phyloP scores from a whole-genome alignment of 2,113 vertebrate species.

The Cavia aperea region DNA sequence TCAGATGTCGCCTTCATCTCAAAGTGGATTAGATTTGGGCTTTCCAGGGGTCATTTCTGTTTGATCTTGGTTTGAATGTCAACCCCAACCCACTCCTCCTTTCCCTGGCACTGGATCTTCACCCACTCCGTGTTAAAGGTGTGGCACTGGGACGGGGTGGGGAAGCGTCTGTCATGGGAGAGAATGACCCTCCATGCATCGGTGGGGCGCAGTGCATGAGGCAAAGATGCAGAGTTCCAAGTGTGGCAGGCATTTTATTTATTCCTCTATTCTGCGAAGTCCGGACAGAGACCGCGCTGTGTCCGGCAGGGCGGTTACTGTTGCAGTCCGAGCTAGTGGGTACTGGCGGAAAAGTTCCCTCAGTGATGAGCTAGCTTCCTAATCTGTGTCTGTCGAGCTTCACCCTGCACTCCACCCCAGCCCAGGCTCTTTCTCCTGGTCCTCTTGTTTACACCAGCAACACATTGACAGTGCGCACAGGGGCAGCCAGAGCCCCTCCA shows the following conservation, averaged over 20 bases:
- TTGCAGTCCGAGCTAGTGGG: fast-evolving
- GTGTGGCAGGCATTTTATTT: background rate
- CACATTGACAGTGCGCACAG: background rate
- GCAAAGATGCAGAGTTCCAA: too few species aligned
- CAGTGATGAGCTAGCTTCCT: background rate
- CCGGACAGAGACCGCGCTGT: background rate
- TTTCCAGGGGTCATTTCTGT: background rate
- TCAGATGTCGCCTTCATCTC: background rate
- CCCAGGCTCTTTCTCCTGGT: too few species aligned
- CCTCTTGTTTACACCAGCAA: background rate
- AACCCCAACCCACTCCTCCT: background rate
- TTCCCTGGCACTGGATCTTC: background rate
- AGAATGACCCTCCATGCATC: fast-evolving
- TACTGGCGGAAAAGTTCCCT: background rate
- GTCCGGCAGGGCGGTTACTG: background rate
- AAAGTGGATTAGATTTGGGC: background rate
- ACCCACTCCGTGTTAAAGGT: background rate
- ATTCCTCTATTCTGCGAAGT: background rate
- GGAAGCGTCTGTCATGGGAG: background rate
- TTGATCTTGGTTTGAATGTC: constrained; percentile 43
- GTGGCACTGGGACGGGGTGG: too few species aligned
- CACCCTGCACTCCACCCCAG: background rate
- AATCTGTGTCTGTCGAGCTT: background rate
- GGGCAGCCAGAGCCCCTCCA: background rate
- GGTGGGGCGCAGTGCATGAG: fast-evolving